A percentile compares a stretch with the other conserved stretches of the same genome.
Conservation (phyloP, 2,888 invertebrate genomes). For the Acrocyrtus sp. region DNA sequence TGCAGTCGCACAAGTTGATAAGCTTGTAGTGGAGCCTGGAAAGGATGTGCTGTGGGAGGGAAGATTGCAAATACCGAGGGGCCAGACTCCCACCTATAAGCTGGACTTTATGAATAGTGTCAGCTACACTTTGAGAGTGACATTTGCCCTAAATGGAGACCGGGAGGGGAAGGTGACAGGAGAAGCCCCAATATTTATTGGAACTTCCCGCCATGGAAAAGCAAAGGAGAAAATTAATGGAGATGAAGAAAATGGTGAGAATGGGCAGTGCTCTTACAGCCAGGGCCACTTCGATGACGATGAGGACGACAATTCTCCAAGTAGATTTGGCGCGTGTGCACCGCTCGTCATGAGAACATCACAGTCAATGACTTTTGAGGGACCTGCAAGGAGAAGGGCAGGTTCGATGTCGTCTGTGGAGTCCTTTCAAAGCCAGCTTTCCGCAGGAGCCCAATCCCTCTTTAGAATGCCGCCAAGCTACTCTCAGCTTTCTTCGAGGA, state of each 20-base stretch:
- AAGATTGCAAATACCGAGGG: not conserved
- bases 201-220: not conserved
- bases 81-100: not conserved
- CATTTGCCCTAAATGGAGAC: not conserved
- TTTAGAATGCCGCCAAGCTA: conserved; percentile 12
- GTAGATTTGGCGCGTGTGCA: not conserved
- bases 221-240: not conserved
- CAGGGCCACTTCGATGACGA: not conserved
- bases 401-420: not conserved
- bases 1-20: not conserved
- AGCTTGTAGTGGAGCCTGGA: not conserved
- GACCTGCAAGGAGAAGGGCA: not conserved
- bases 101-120: conserved; percentile 11
- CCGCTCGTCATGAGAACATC: too few relatives aligned
- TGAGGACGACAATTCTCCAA: not conserved
- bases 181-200: conserved; percentile 2
- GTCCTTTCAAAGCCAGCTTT: not conserved
- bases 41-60: conserved; percentile 4
- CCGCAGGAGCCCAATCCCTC: not conserved
- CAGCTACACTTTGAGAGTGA: not conserved
- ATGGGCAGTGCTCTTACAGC: not conserved
- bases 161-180: not conserved
- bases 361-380: too few relatives aligned
- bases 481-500: not conserved
- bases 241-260: conserved; percentile 2